Evolutionary conservation across 2,113 vertebrate species (phyloP), one percentile per base, ranked within the genome.

Genomic region (Pollachius pollachius): DNA sequence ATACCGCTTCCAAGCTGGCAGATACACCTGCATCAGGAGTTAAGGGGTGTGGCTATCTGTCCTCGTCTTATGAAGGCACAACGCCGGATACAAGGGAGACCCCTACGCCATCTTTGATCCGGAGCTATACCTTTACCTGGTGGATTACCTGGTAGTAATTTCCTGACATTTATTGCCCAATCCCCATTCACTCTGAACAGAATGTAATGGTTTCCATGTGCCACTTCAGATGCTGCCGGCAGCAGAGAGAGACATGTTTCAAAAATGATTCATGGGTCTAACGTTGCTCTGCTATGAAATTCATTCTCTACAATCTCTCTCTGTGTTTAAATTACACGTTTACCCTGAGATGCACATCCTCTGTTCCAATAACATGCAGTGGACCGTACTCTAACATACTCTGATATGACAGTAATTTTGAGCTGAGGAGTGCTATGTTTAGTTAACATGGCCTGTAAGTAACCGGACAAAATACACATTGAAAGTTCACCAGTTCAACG

Each of bases 141-240:
- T n/a, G n/a, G n/a, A n/a, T n/a, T n/a, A n/a, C n/a, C 4, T 41
- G 37, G 37, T 6, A 4, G 37, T 57, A 77, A 87, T 84, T 91
- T 74, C 81, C 78, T 82, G 81, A 90, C 85, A 89, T 88, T 84
- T 91, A 88, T 85, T 83, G 82, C 77, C 71, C 73, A 72, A 66
- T 90, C 84, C 81, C 87, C 79, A 78, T 89, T 88, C 66, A 65
- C 66, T 78, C 68, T 72, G 83, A 79, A 87, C 83, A 88, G 71
- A 52, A 66, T 74, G 64, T 88, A 87, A 91, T 85, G 81, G 73
- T 76, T 89, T 88, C 91, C 89, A 90, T 82, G 75, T 88, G 86
- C 82, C 77, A 71, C 76, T 70, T 76, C 69, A 71, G 75, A 81
- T 73, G 78, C 72, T 73, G 78, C 72, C 84, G 74, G 77, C 65